A percentile compares a stretch with the other conserved stretches of the same genome.
phyloP scores from a whole-genome alignment of 2,113 vertebrate genomes.

The Alethe diademata region DNA sequence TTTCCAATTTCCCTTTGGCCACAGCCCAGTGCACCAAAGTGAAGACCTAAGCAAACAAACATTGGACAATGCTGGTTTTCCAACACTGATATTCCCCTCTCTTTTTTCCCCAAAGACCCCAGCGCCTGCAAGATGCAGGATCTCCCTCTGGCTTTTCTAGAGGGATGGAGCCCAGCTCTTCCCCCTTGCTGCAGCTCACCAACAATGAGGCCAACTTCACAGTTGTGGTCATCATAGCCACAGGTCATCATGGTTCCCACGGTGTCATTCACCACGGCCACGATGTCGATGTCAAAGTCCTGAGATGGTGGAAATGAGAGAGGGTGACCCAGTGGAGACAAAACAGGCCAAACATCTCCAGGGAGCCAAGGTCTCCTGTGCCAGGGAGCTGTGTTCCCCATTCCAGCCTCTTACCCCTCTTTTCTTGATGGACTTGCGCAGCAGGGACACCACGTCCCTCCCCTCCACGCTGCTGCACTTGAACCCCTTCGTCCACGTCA shows the following conservation, averaged over 20 bases:
- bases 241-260: conserved; percentile 99
- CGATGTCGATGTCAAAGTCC: conserved; percentile 95
- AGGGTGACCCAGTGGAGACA: neutral
- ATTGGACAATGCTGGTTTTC: neutral
- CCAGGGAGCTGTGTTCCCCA: rapidly evolving
- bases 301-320: conserved; percentile 18
- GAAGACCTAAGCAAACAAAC: neutral
- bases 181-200: conserved; percentile 75
- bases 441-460: conserved; percentile 84
- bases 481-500: conserved; percentile 94
- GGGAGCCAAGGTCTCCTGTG: rapidly evolving
- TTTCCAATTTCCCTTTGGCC: neutral
- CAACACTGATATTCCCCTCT: neutral
- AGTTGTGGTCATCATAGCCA: conserved; percentile 93
- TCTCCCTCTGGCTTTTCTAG: neutral
- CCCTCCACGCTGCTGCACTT: conserved; percentile 91
- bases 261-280: conserved; percentile 94
- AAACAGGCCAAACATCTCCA: rapidly evolving
- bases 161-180: neutral
- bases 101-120: neutral
- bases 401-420: conserved; percentile 81
- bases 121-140: neutral
- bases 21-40: rapidly evolving
- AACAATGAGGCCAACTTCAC: conserved; percentile 94
- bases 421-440: conserved; percentile 87